Conservation (phyloP, 2,113 vertebrate species). For the Lepisosteus oculatus region DNA sequence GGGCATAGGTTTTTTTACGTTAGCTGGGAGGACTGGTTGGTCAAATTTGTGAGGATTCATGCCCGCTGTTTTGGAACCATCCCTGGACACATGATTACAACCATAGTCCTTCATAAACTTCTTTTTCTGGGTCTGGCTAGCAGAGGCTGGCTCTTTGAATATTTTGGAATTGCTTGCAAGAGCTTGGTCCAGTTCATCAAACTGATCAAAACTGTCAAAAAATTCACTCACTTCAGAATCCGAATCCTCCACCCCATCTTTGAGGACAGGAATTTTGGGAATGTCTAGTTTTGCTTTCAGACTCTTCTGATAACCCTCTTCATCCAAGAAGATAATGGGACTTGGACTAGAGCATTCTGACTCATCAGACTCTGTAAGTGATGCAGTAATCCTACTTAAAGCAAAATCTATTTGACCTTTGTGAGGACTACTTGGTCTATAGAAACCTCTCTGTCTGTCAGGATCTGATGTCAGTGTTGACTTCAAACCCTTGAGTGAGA, state of each 20-base stretch:
- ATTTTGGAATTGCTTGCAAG: slow-evolving; percentile 57
- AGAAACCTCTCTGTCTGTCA: slow-evolving; percentile 79
- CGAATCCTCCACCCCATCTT: slow-evolving; percentile 91
- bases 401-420: slow-evolving; percentile 36
- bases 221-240: slow-evolving; percentile 98
- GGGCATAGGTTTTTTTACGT: slow-evolving; percentile 91
- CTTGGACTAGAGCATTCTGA: slow-evolving; percentile 95
- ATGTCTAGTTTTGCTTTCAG: slow-evolving; percentile 90
- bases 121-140: slow-evolving; percentile 61
- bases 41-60: slow-evolving; percentile 95
- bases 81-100: slow-evolving; percentile 53
- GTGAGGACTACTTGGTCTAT: slow-evolving; percentile 65
- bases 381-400: slow-evolving; percentile 46
- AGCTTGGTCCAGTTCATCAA: slow-evolving; percentile 85
- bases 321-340: slow-evolving; percentile 95
- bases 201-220: slow-evolving; percentile 97
- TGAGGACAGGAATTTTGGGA: slow-evolving; percentile 87
- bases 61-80: slow-evolving; percentile 56
- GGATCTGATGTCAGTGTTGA: slow-evolving; percentile 64
- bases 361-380: slow-evolving; percentile 85
- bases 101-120: slow-evolving; percentile 52
- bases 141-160: slow-evolving; percentile 46
- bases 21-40: slow-evolving; percentile 81
- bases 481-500: slow-evolving; percentile 71
- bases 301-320: slow-evolving; percentile 96